phyloP scores from a whole-genome alignment of 2,888 invertebrate species.

The Agonum fuliginosum region DNA sequence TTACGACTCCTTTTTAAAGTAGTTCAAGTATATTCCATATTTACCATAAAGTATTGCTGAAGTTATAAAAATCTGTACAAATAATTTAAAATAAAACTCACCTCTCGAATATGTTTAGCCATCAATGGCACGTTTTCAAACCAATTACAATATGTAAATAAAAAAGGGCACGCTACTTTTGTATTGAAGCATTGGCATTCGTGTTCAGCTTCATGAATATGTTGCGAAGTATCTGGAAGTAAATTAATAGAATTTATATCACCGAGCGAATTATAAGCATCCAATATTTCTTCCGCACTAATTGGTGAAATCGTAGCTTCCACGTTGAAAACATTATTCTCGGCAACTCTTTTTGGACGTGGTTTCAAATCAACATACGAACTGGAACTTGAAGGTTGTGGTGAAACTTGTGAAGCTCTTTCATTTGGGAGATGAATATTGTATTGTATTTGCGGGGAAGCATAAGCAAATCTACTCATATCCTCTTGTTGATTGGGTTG shows the following conservation, averaged over 20 bases:
- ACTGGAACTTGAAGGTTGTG: background rate
- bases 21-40: too few species aligned
- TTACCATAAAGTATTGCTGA: too few species aligned
- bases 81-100: slow-evolving; percentile 18
- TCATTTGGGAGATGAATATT: slow-evolving; percentile 16
- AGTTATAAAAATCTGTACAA: background rate
- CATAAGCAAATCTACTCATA: background rate
- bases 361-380: slow-evolving; percentile 46
- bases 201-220: slow-evolving; percentile 17
- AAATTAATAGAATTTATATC: slow-evolving; percentile 29
- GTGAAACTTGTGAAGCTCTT: background rate
- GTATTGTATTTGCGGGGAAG: slow-evolving; percentile 17
- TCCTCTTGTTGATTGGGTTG: slow-evolving; percentile 1
- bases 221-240: background rate
- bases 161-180: slow-evolving; percentile 47
- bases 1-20: too few species aligned
- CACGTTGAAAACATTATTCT: background rate
- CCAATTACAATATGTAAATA: slow-evolving; percentile 34
- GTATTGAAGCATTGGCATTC: background rate
- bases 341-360: background rate
- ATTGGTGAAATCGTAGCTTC: slow-evolving; percentile 30
- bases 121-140: slow-evolving; percentile 27
- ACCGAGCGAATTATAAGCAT: slow-evolving; percentile 23
- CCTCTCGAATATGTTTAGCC: slow-evolving; percentile 33
- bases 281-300: slow-evolving; percentile 13